phyloP scores from a whole-genome alignment of 1,140 invertebrate genomes.

The Macrocentrus cingulum region DNA sequence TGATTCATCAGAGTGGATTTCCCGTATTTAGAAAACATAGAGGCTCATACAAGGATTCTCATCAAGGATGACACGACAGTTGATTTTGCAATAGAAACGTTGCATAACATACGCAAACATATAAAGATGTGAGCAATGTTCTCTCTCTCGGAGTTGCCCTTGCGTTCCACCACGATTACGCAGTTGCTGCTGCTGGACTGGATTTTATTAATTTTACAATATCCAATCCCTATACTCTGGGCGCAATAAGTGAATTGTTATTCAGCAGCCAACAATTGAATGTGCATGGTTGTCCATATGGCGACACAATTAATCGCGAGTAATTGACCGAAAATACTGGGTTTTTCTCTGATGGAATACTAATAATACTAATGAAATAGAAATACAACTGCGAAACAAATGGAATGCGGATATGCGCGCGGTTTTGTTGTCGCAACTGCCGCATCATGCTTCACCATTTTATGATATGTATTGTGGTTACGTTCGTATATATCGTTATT shows the following conservation, averaged over 20 bases:
- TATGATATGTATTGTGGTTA: not conserved
- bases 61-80: conserved; percentile 17
- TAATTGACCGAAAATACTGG: no score
- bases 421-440: conserved; percentile 2
- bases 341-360: no score
- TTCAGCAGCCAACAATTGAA: no score
- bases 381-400: no score
- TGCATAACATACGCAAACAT: not conserved
- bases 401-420: conserved; percentile 14
- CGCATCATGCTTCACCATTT: not conserved
- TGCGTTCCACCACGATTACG: conserved; percentile 17
- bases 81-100: conserved; percentile 18
- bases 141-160: conserved; percentile 6
- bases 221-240: no score
- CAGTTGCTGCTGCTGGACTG: conserved; percentile 1
- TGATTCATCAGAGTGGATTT: no score
- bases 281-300: no score
- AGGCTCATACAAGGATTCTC: conserved; percentile 5
- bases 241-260: no score
- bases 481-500: not conserved
- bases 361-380: no score
- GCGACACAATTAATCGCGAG: no score
- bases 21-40: no score
- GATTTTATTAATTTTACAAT: conserved; percentile 8
- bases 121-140: not conserved